Evolutionary conservation across 2,888 invertebrate genomes (phyloP).

Genomic region (Brachyptera putata): DNA sequence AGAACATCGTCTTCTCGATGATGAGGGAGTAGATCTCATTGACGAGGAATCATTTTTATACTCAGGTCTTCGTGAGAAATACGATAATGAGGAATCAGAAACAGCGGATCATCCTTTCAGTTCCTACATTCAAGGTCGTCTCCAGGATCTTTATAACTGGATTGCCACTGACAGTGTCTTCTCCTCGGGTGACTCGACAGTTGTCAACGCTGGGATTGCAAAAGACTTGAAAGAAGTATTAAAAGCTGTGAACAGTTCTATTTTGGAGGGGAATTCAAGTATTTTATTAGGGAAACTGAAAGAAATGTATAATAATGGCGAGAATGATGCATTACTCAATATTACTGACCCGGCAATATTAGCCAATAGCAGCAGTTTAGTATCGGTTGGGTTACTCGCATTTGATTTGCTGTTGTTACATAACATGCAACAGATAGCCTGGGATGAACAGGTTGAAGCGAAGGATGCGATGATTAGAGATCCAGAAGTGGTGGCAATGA

Average conservation of each 20-base stretch:
- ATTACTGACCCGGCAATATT: conserved; percentile 40
- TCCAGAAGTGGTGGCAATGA: conserved; percentile 54
- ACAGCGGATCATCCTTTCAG: conserved; percentile 47
- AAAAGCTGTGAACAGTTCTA: conserved; percentile 51
- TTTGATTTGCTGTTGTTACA: conserved; percentile 55
- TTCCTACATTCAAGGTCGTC: conserved; percentile 50
- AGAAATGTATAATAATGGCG: conserved; percentile 50
- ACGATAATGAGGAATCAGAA: conserved; percentile 45
- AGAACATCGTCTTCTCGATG: not conserved
- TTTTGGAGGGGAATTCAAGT: conserved; percentile 50
- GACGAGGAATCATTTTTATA: conserved; percentile 3
- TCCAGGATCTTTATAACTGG: conserved; percentile 53
- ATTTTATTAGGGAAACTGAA: conserved; percentile 50
- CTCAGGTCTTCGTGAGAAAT: conserved; percentile 39
- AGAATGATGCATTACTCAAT: conserved; percentile 41
- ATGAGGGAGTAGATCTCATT: conserved; percentile 3
- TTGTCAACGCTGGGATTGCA: conserved; percentile 15
- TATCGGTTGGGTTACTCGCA: conserved; percentile 55
- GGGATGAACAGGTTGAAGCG: conserved; percentile 52
- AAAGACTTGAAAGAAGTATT: conserved; percentile 41
- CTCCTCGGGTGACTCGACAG: not conserved
- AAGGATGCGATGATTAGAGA: conserved; percentile 50
- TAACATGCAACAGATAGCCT: conserved; percentile 54
- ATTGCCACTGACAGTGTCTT: conserved; percentile 43
- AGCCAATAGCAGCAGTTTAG: conserved; percentile 48